Evolutionary conservation across 2,888 invertebrate species (phyloP), one percentile per base, ranked within the genome.

Genomic region (Baccha elongata): DNA sequence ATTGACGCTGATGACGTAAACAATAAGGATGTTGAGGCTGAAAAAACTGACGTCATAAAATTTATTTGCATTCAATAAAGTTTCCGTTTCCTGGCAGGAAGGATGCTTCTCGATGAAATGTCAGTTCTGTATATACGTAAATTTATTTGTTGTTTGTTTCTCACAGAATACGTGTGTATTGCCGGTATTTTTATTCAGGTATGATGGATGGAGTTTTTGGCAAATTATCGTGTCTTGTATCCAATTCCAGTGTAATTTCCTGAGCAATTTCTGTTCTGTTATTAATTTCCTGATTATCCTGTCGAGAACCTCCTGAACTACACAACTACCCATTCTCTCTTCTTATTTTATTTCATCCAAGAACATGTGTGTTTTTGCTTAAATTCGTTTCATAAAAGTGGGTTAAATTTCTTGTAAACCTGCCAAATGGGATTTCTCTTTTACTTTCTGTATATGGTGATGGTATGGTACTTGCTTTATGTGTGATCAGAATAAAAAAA

Each of bases 221-320:
- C 76, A 81, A 81, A 71, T 76, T 76, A 71, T 76, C 60, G 53
- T 58, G 76, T 75, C 65, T 72, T 53, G 48, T 60, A 48, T 71
- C 60, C 67, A 71, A 81, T 76, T 76, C 46, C 75, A 67, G 53
- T 44, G 60, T 67, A 81, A 81, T 81, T 81, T 81, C 81, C 81
- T 76, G 52, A 46, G 29, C 80, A 69, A 75, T 81, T 75, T 75
- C 52, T 65, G 64, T 37, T 71, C 44, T 81, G 76, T 69, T 67
- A 76, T 72, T 75, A 76, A 81, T 81, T 81, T 81, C 81, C 81
- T 76, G 75, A 81, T 75, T 75, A 81, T 75, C 81, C 81, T 81
- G 64, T 44, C 58, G 15, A 68, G 48, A 42, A 74, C 42, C 60
- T 29, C 15, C 37, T 55, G 8, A 37, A 32, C 37, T 17, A n/a